Base-by-base conservation (phyloP, 2,888 invertebrate species). In the Mantis religiosa region DNA sequence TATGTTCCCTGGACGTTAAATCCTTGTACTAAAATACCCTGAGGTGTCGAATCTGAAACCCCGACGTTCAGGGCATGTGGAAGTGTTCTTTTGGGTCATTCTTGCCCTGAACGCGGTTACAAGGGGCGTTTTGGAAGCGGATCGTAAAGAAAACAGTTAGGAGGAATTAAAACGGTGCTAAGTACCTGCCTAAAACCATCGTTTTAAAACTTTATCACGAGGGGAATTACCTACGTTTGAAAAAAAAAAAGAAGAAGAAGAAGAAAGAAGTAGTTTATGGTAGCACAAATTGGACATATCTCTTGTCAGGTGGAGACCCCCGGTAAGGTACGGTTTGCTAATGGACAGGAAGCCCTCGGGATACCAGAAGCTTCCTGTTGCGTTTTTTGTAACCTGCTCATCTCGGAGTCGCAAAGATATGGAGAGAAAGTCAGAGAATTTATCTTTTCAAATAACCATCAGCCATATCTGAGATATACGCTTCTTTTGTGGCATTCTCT, bases 111-210 rank as follows among this genome's bases (percentile, higher is more conserved):
- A 25, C 3, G 25, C 6, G 54, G 20, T 25, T 81, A 9, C 28
- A 41, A 25, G 34, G 30, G 82, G 28, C 82, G 82, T 87, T 82
- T 41, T 20, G 41, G 82, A 87, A 87, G 82, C 82, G 30, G 87
- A 14, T 87, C 82, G 34, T 87, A 87, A 87, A 87, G 87, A 87
- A 71, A 87, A 87, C 34, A 82, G 87, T 87, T 87, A 87, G 30
- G n/a, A 87, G 87, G 82, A 87, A 87, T 87, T 87, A 87, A 87
- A 82, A 87, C 27, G 87, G 87, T 87, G 87, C 87, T 87, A 87
- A 87, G 87, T 87, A 87, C 87, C 86, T 86, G 86, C 54, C 86
- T 34, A 87, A 82, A 82, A 28, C 87, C 82, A 82, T 87, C 82
- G 82, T 82, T 87, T 87, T 71, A 71, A 41, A 71, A 71, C 54